Base-by-base conservation (phyloP, 2,888 invertebrate genomes). In the Scotopteryx bipunctaria region DNA sequence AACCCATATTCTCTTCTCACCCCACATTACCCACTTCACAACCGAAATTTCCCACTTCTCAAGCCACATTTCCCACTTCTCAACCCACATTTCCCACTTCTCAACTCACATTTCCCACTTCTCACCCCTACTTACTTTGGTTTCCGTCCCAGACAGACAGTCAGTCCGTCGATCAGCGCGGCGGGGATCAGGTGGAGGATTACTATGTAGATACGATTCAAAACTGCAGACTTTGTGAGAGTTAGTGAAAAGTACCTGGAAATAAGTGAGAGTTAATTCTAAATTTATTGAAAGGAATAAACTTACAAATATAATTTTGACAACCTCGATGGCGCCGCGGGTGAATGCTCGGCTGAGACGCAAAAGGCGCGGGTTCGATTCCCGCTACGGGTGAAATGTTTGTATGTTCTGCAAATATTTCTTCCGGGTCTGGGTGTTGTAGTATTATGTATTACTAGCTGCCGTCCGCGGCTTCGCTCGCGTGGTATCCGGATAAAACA, bases 181-280 rank as follows among this genome's bases (percentile, higher is more conserved):
- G 95, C 96, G 0, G 96, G 96, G 6, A 95, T 64, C 50, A 94
- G 81, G 70, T 96, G 96, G 41, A 95, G 86, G 16, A 95, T 83
- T 29, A 94, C 78, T 40, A 92, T 89, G 69, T 92, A 92, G 8
- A 94, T 51, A 0, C 71, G 71, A 63, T 92, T 85, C 43, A 91
- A 48, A 4, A 91, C 70, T 36, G 91, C 89, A 9, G 92, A 91
- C 57, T 92, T 91, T 27, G 92, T 92, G 47, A 93, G 75, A 0
- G 89, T 92, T 45, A 95, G 78, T 14, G 92, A 91, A 48, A 92
- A 81, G 63, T 92, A 92, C 91, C 91, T 91, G 74, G 0, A 71
- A 73, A n/a, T 2, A 27, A 27, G 9, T 25, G 9, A 25, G 25
- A 25, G 9, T 3, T 25, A 25, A 8, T 8, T 1, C 4, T 6